A percentile compares a stretch with the other conserved stretches of the same genome.
Conservation (phyloP, 2,797 vertebrate species). For the Pangasius larnaudii region DNA sequence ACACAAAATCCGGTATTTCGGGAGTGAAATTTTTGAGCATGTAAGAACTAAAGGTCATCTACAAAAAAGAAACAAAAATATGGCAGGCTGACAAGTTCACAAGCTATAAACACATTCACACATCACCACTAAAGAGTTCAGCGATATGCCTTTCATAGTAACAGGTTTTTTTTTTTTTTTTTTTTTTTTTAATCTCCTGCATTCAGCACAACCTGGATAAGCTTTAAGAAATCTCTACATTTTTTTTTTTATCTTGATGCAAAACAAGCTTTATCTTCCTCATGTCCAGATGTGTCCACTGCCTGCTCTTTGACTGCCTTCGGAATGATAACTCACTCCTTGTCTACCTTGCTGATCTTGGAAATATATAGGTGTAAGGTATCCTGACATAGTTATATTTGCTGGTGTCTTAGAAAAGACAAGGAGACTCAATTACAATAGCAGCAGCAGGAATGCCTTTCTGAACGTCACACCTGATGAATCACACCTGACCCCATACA, state of each 20-base stretch:
- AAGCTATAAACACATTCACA: constrained; percentile 5
- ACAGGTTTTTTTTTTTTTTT: not conserved
- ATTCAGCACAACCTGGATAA: not conserved
- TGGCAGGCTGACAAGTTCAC: constrained; percentile 22
- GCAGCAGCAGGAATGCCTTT: constrained; percentile 72
- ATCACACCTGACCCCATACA: constrained; percentile 79
- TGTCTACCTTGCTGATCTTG: constrained; percentile 82
- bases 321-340: constrained; percentile 88
- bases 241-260: not conserved
- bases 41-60: not conserved
- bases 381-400: constrained; percentile 90
- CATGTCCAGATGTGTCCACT: constrained; percentile 53
- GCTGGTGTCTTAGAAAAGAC: constrained; percentile 86
- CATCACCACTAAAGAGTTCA: not conserved
- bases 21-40: not conserved
- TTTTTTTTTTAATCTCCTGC: not conserved
- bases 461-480: constrained; percentile 84
- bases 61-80: not conserved
- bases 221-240: not conserved
- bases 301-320: constrained; percentile 68
- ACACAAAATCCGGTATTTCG: not conserved
- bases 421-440: constrained; percentile 88
- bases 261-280: constrained; percentile 52
- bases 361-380: constrained; percentile 89
- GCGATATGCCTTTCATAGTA: not conserved